Conservation (phyloP, 35 echinoderm and acorn worm species). For the Ptychodera flava region DNA sequence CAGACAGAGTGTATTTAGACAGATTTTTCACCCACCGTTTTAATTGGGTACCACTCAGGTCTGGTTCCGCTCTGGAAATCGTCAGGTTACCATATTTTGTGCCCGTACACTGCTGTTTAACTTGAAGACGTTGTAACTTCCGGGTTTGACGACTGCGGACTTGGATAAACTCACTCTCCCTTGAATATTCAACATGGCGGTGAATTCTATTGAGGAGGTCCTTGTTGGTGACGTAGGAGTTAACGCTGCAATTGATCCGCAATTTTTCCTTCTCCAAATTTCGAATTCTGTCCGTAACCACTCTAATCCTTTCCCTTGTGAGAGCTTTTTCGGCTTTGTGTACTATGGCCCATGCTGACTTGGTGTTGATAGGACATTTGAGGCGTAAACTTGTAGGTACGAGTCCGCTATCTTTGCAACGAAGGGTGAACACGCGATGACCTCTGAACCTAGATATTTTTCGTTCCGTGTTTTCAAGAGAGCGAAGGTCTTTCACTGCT, state of each 20-base stretch:
- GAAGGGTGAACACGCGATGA: neutral
- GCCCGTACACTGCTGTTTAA: too few relatives aligned
- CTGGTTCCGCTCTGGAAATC: too few relatives aligned
- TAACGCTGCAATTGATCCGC: neutral
- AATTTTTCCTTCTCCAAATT: neutral
- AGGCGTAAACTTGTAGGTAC: neutral
- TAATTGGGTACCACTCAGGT: too few relatives aligned
- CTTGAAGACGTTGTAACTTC: too few relatives aligned
- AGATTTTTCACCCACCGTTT: neutral
- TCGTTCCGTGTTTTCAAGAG: neutral
- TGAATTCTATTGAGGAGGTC: neutral
- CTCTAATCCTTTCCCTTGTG: neutral
- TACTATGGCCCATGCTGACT: neutral
- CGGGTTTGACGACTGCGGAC: neutral
- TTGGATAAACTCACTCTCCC: neutral
- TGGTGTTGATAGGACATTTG: conserved; percentile 5
- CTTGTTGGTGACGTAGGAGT: conserved; percentile 7
- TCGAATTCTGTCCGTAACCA: neutral
- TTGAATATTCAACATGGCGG: neutral
- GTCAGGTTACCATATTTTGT: too few relatives aligned
- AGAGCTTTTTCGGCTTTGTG: neutral
- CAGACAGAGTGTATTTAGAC: neutral
- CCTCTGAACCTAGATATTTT: neutral
- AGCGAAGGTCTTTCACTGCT: neutral
- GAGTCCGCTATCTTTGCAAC: neutral